Base-by-base conservation (phyloP, 2,797 vertebrate species). In the Lates japonicus region DNA sequence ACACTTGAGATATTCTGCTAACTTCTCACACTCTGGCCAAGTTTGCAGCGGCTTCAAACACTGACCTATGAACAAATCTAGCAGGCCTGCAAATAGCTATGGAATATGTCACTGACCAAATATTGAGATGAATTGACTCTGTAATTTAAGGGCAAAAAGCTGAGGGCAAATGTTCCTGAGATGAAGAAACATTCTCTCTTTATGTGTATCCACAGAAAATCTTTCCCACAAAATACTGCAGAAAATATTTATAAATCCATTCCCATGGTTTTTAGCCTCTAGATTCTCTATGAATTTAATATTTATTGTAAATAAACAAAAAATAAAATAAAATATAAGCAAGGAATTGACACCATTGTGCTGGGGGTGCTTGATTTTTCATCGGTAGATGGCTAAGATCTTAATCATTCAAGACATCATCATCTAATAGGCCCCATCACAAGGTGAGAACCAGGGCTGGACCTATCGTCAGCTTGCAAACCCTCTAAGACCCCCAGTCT, bases 21-120 rank as follows among this genome's bases (percentile, higher is more conserved):
- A 81, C 46, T 41, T 82, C 25, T 80, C 22, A 41, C 44, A 20
- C 33, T 65, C 42, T 19, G 19, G 54, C 22, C 57, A 83, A 63
- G 52, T 80, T 48, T 72, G 29, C 61, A 51, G 54, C 41, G 60
- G 61, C 49, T 78, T 80, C 78, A 76, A 44, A 76, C 52, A 37
- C 5, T 78, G 58, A 81, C 74, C 58, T 62, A 42, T 46, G 25
- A 65, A 62, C 25, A 66, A 57, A 78, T 37, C 16, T 7, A 71
- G 0, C 0, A 35, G 35, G 54, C 16, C n/a, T 77, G 54, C n/a
- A 60, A 72, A 72, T 57, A 58, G 59, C 70, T 62, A 70, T 42
- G 67, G 57, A 78, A 59, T 76, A 51, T 71, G 60, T 70, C 70
- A 71, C 29, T 5, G 67, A 55, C 49, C 55, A 42, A 74, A 80